Base-by-base conservation (phyloP, 1,140 invertebrate species). In the Ganaspis sp. region DNA sequence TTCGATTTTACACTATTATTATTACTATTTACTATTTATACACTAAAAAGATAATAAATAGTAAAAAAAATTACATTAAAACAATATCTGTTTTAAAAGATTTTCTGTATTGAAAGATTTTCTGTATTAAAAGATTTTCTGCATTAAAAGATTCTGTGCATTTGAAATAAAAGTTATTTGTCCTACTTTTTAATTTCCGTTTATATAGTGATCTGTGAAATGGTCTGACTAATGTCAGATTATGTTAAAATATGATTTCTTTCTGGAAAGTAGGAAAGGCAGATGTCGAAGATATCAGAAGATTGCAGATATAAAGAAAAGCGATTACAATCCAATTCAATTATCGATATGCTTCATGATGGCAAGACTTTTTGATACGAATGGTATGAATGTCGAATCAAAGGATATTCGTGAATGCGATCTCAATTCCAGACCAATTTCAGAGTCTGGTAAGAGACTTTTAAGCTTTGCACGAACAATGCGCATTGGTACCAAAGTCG, bases 301-400 rank as follows among this genome's bases (percentile, higher is more conserved):
- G 26, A 64, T 64, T 64, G 26, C 21, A 23, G 17, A 54, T 26
- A 23, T 23, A 26, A 15, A 64, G 15, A 37, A 72, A 78, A 73
- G 58, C 73, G 76, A 81, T 81, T 78, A 76, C 26, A 45, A n/a
- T 37, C 45, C 54, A 45, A 76, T 72, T 81, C 76, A 81, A 76
- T 76, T 81, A 81, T 81, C 71, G 73, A 72, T 75, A 70, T 64
- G 54, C 58, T 64, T 64, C 58, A 23, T 29, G 54, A 64, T 64
- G 49, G 37, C 49, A 29, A 19, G 21, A 23, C 21, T 64, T 64
- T 58, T 64, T 29, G 11, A 4, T 64, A 34, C 26, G 23, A 64
- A 64, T 29, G 58, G 58, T 64, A 29, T 64, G 58, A 64, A 64
- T 64, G 54, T 64, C 23, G 54, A 64, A 64, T 64, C 21, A 54